Evolutionary conservation across 2,113 vertebrate genomes (phyloP).

Genomic region (Hystrix brachyura): DNA sequence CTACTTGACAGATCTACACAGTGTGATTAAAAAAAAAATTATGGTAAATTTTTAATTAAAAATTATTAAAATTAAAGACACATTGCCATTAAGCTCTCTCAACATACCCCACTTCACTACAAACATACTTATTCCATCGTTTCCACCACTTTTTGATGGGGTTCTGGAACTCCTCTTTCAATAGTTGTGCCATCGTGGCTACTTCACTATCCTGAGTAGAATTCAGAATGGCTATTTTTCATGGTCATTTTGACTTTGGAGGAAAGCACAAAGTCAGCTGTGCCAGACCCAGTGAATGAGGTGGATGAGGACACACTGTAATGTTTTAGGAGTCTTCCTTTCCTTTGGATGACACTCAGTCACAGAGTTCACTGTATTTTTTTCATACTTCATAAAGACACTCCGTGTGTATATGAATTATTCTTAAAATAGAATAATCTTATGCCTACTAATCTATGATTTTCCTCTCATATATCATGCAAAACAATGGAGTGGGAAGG

Average conservation of each 20-base stretch:
- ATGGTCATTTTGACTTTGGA: not conserved
- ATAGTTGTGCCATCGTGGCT: not conserved
- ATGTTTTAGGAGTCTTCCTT: too few species aligned
- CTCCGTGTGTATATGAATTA: not conserved
- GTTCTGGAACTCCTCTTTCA: not conserved
- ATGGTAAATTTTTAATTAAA: not conserved
- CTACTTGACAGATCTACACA: not conserved
- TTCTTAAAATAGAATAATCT: not conserved
- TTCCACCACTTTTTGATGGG: not conserved
- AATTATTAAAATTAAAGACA: not conserved
- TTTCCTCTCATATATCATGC: not conserved
- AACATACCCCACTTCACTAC: not conserved
- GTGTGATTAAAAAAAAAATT: not conserved
- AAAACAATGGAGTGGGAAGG: not conserved
- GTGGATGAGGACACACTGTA: not conserved
- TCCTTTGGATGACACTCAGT: too few species aligned
- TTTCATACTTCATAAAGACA: not conserved
- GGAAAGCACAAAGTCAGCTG: not conserved
- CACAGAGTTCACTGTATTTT: not conserved
- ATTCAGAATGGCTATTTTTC: not conserved
- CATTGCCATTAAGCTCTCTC: not conserved
- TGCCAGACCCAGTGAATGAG: not conserved
- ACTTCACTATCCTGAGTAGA: not conserved
- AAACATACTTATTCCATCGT: not conserved
- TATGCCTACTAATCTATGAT: not conserved